phyloP scores from a whole-genome alignment of 2,113 vertebrate species.

The Myotis brandtii region DNA sequence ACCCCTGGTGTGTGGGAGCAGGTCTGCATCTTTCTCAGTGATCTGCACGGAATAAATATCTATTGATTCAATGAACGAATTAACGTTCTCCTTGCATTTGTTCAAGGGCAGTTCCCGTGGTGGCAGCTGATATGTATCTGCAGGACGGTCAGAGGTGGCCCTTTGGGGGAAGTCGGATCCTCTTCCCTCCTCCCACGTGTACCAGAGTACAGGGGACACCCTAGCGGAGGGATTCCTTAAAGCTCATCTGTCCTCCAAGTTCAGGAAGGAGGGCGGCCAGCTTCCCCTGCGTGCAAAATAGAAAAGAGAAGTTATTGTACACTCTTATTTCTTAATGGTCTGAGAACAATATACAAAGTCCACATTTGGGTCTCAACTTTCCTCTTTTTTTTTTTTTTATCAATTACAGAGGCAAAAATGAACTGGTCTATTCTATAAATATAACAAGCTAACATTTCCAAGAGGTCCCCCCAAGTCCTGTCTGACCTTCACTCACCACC shows the following conservation, averaged over 20 bases:
- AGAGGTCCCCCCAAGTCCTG: not conserved
- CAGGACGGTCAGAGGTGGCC: not conserved
- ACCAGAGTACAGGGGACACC: not conserved
- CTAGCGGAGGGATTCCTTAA: too few relatives aligned
- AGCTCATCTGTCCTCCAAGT: not conserved
- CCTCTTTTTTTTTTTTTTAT: not conserved
- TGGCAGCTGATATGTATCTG: too few relatives aligned
- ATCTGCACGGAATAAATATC: not conserved
- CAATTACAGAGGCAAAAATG: not conserved
- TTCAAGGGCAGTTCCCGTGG: not conserved
- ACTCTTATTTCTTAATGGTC: not conserved
- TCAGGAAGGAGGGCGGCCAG: not conserved
- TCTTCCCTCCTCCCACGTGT: not conserved
- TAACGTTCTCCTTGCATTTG: not conserved
- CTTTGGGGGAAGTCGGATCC: not conserved
- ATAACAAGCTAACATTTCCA: not conserved
- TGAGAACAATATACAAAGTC: not conserved
- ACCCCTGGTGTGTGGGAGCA: not conserved
- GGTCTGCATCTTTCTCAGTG: not conserved
- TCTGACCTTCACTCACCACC: not conserved
- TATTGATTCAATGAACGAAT: not conserved
- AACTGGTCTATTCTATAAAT: not conserved
- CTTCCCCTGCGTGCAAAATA: not conserved
- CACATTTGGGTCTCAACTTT: not conserved
- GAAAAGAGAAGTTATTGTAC: not conserved